A percentile compares a stretch with the other conserved stretches of the same genome.
These are phyloP conservation scores for Tholera decimalis DNA, from an alignment of 2,888 invertebrate genomes.

Conservation along the genomic window DNA sequence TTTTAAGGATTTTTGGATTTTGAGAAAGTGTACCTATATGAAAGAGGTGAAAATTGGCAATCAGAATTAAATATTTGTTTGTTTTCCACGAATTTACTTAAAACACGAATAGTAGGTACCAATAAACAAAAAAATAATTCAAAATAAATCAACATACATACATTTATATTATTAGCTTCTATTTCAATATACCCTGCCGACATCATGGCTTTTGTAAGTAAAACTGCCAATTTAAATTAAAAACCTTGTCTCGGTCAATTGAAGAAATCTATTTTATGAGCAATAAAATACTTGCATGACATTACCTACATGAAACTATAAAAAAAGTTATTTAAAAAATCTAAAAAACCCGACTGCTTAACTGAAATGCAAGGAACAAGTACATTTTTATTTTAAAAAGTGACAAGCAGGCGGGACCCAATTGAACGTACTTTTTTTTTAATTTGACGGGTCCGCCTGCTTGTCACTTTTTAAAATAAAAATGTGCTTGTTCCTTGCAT, in stretches of 20 bases:
- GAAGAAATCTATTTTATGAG: slow-evolving; percentile 48
- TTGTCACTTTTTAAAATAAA: too few relatives aligned
- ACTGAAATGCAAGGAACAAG: too few relatives aligned
- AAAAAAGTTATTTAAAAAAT: too few relatives aligned
- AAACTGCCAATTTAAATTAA: slow-evolving; percentile 21
- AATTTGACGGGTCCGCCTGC: too few relatives aligned
- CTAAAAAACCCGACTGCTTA: too few relatives aligned
- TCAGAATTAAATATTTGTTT: neutral
- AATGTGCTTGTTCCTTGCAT: too few relatives aligned
- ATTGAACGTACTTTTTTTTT: too few relatives aligned
- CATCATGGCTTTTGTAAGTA: slow-evolving; percentile 23
- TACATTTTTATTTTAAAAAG: too few relatives aligned
- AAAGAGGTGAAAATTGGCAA: neutral
- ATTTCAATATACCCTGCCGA: slow-evolving; percentile 5
- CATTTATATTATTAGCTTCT: slow-evolving; percentile 17
- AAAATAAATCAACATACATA: slow-evolving; percentile 25
- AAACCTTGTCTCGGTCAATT: slow-evolving; percentile 32
- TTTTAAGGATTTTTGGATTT: too few relatives aligned
- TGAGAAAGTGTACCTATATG: neutral
- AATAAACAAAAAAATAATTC: slow-evolving; percentile 10
- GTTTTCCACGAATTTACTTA: neutral
- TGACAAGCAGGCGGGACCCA: too few relatives aligned
- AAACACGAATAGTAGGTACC: neutral
- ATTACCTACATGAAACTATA: too few relatives aligned
- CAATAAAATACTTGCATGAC: slow-evolving; percentile 51